A percentile compares a stretch with the other conserved stretches of the same genome.
Evolutionary conservation across 2,888 invertebrate species (phyloP).

Genomic region (Atethmia centrago): DNA sequence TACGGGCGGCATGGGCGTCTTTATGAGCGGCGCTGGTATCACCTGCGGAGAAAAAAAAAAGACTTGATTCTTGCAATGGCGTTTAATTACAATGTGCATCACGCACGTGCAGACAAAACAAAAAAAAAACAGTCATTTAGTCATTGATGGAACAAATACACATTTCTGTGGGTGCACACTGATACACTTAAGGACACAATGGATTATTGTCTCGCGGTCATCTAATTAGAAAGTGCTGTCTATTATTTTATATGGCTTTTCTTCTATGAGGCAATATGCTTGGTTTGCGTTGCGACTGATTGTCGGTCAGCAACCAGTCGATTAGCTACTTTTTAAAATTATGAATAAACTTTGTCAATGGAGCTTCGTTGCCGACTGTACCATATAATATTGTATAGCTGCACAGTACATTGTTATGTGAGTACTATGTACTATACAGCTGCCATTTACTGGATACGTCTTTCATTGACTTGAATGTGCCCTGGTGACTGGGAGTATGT

Average conservation of each 20-base stretch:
- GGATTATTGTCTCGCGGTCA: neutral
- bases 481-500: too few species aligned
- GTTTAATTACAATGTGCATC: slow-evolving; percentile 4
- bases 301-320: neutral
- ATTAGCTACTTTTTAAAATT: neutral
- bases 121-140: slow-evolving; percentile 2
- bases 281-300: neutral
- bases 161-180: slow-evolving; percentile 19
- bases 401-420: too few species aligned
- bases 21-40: slow-evolving; percentile 87
- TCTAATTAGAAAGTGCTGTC: neutral
- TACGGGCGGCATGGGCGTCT: slow-evolving; percentile 77
- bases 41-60: slow-evolving; percentile 78
- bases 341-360: neutral
- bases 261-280: neutral
- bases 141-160: slow-evolving; percentile 37
- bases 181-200: slow-evolving; percentile 6
- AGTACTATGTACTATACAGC: too few species aligned
- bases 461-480: too few species aligned
- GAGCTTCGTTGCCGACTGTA: neutral
- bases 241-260: neutral
- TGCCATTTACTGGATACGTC: too few species aligned
- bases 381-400: neutral
- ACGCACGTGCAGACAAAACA: slow-evolving; percentile 22
- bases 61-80: slow-evolving; percentile 22